Conservation (phyloP, 2,113 vertebrate species). For the Cyanoramphus novaezelandiae region DNA sequence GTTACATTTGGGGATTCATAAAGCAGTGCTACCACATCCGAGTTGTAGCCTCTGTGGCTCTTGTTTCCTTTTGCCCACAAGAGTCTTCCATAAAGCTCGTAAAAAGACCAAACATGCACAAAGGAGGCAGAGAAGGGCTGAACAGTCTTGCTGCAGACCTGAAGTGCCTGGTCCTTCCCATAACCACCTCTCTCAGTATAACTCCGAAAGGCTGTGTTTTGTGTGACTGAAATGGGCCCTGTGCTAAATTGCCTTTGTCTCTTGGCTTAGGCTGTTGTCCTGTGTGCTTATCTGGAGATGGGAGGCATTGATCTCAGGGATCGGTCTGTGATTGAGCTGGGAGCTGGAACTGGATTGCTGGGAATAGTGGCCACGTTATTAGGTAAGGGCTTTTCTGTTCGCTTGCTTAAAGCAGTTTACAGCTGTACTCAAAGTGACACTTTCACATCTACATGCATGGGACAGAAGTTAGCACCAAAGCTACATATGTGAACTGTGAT, state of each 20-base stretch:
- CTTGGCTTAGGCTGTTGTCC: conserved; percentile 84
- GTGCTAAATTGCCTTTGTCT: background rate
- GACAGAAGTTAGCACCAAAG: background rate
- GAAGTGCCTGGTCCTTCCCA: background rate
- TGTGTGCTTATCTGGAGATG: conserved; percentile 89
- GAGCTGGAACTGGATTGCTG: conserved; percentile 92
- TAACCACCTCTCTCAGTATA: background rate
- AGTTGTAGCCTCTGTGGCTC: background rate
- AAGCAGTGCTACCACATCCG: background rate
- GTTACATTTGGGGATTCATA: background rate
- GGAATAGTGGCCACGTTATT: conserved; percentile 91
- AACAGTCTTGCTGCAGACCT: background rate
- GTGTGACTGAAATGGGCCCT: background rate
- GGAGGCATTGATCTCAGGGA: conserved; percentile 80
- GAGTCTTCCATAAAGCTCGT: background rate
- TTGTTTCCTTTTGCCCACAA: background rate
- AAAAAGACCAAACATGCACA: background rate
- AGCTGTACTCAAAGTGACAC: background rate
- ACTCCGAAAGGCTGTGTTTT: background rate
- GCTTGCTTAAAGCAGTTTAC: background rate
- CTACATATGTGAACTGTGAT: background rate
- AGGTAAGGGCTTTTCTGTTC: conserved; percentile 75
- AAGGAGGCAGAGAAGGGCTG: background rate
- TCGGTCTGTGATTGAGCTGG: conserved; percentile 84
- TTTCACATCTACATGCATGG: background rate